Evolutionary conservation across 2,888 invertebrate species (phyloP), one percentile per base, ranked within the genome.

Genomic region (Parnassius mnemosyne): DNA sequence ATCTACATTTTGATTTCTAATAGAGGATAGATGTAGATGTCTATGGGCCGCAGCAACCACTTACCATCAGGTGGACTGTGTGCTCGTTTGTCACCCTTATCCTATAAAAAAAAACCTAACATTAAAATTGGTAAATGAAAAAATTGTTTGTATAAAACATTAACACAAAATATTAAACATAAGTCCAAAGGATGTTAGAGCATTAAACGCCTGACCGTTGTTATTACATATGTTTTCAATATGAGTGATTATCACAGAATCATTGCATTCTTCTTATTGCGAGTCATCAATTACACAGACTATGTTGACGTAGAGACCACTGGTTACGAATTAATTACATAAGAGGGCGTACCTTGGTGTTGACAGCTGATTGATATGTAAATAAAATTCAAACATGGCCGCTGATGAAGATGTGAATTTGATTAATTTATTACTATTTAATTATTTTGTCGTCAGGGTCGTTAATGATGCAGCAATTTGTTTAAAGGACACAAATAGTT

Each of bases 331-430:
- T 61, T 57, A 54, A 46, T 65, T 60, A 49, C 59, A 55, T 51
- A 62, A 62, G 53, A 62, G 49, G 53, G 62, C 10, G 44, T 58
- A 60, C 72, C 73, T 72, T 73, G 70, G 62, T 49, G 61, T 25
- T 64, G 67, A 68, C 69, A 68, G 54, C 54, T 71, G 70, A 69
- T 71, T 71, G 69, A 71, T 70, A 73, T 71, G 66, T 69, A 67
- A 71, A 71, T 71, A 60, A 66, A 64, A 69, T 69, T 65, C 68
- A 71, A 71, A 57, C 53, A 67, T 69, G 64, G 59, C 65, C 55
- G 57, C 60, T 54, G 54, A 61, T 64, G 61, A 66, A 69, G 65
- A 66, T 63, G 63, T 53, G 57, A 53, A 41, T 61, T 64, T 61
- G 56, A 68, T 69, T 65, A 68, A 67, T 53, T 57, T 65, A 63